Base-by-base conservation (phyloP, 2,113 vertebrate genomes). In the Coreoperca whiteheadi region DNA sequence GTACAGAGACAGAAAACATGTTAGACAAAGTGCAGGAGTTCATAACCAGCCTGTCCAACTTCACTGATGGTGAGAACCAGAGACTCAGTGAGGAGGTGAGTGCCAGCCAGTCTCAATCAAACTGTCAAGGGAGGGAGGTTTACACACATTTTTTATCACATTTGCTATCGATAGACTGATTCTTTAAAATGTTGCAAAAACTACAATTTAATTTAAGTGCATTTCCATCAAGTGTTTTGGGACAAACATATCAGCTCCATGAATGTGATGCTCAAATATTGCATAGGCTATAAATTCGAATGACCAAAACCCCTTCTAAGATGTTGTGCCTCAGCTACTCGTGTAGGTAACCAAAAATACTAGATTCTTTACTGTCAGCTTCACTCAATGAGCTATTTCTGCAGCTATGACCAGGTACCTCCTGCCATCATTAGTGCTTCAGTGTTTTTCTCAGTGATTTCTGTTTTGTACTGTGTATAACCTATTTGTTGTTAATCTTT, bases 11-110 rank as follows among this genome's bases (percentile, higher is more conserved):
- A 53, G 81, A 91, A 5, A 77, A 86, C 12, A 78, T 89, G 23
- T 75, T 88, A 2, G 48, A 86, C 21, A 86, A 77, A 75, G 59
- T 94, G 12, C 81, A 91, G 68, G 77, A 89, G 12, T 95, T 94
- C 30, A 39, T 89, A 64, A 88, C 68, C 41, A 87, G 69, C 39
- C 85, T 95, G 60, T 89, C 78, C 8, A 91, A 73, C 71, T 92
- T 94, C 68, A 88, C 83, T 67, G 88, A 94, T 63, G 77, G 68
- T 9, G 93, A 94, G 81, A 94, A 93, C 87, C 80, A 88, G 21
- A 92, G 83, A 71, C 89, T 95, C 10, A 76, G 21, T 64, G 91
- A 93, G 0, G 91, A 94, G 89, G 95, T 96, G 77, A 90, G 86
- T 63, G 70, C 34, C 10, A 50, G n/a, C 21, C 21, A 28, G 59